Evolutionary conservation across 2,888 invertebrate genomes (phyloP), one percentile per base, ranked within the genome.

Genomic region (Philereme vetulata): DNA sequence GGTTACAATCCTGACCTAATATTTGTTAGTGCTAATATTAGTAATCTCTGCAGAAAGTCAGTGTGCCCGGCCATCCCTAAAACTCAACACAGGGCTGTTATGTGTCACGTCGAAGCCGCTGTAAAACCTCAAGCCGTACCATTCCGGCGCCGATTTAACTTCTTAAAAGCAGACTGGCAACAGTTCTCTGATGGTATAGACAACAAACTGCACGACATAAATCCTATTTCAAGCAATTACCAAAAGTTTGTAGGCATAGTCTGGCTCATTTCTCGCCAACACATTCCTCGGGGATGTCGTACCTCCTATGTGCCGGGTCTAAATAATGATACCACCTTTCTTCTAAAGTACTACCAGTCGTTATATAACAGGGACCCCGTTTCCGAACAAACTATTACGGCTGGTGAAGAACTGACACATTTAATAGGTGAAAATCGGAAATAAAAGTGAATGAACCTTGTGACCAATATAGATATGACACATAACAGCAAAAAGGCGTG

Each of bases 121-220:
- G 34, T 47, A 3, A 47, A 33, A 8, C 34, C 47, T 7, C 9
- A 34, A 4, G 9, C n/a, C 10, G 47, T 59, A 0, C 49, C 52
- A 6, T 59, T 59, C n/a, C 52, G 21, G 9, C 58, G 53, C 36
- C 49, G 58, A 8, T 59, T 59, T n/a, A 59, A 59, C 38, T 59
- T 38, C 9, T 3, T 11, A 2, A 53, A 49, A 11, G 58, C 46
- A 8, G 9, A 47, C 51, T 57, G 51, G 47, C 33, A 49, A 34
- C 32, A 11, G 32, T 21, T n/a, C 4, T 11, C 34, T 6, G n/a
- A 45, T 6, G 45, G 9, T 32, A 10, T 34, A 3, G 47, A 47
- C 4, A n/a, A 3, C 1, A n/a, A 9, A 9, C 47, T 47, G 34
- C 21, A 3, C 34, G 4, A 34, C 5, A 4, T 34, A 21, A 10